These are phyloP conservation scores for Octodon degus DNA, from an alignment of 2,113 vertebrate genomes.

Conservation along the genomic window DNA sequence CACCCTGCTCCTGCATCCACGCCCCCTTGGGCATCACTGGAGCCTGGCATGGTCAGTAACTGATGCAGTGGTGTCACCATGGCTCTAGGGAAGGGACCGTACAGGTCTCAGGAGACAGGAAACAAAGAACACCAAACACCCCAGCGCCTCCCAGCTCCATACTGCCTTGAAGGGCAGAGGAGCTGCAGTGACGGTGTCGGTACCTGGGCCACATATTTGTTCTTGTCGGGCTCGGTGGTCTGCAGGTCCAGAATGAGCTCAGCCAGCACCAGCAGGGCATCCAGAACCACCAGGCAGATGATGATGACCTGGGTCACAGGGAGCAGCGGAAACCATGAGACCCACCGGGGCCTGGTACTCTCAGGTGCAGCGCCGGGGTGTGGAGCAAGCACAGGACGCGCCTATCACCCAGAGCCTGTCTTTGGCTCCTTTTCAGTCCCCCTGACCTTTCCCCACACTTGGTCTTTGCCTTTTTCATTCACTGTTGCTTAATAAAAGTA, in stretches of 20 bases:
- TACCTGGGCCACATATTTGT: constrained; percentile 89
- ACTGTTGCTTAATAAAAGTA: background rate
- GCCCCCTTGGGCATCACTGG: background rate
- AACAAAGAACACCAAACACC: background rate
- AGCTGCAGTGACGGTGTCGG: background rate
- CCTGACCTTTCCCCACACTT: background rate
- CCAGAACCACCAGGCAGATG: constrained; percentile 94
- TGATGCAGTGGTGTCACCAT: background rate
- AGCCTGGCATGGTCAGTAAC: background rate
- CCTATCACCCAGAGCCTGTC: background rate
- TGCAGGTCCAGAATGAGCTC: constrained; percentile 94
- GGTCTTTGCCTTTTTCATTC: background rate
- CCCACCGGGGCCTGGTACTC: background rate
- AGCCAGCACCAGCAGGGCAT: constrained; percentile 93
- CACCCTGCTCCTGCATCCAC: background rate
- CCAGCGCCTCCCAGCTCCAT: background rate
- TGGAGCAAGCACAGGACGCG: background rate
- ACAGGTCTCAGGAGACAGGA: background rate
- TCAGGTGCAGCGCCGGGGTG: background rate
- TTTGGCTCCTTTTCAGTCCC: background rate
- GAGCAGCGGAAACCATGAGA: background rate
- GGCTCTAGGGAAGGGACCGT: background rate
- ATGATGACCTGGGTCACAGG: constrained; percentile 88
- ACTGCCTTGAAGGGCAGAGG: background rate
- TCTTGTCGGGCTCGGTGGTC: constrained; percentile 88